These are phyloP conservation scores for Suncus etruscus DNA, from an alignment of 2,113 vertebrate genomes.

Conservation along the genomic window DNA sequence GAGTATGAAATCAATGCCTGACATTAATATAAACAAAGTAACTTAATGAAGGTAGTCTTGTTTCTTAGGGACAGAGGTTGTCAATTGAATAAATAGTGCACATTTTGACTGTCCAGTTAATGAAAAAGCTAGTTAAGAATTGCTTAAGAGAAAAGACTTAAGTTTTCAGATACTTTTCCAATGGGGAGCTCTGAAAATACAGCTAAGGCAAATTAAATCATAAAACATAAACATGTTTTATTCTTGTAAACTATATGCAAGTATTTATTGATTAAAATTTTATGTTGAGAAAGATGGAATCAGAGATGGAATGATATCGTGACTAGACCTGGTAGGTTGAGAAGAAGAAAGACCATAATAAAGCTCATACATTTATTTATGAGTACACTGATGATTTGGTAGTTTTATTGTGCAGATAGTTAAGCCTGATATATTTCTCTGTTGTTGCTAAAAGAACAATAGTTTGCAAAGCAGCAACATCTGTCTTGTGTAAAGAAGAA, in stretches of 20 bases:
- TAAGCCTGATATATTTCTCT: slow-evolving; percentile 18
- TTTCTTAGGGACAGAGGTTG: neutral
- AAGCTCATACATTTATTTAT: slow-evolving; percentile 19
- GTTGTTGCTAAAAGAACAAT: neutral
- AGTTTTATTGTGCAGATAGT: slow-evolving; percentile 15
- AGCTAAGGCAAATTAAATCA: neutral
- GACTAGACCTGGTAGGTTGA: neutral
- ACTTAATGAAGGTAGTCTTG: slow-evolving; percentile 22
- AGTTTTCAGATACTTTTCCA: neutral
- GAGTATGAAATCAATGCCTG: slow-evolving; percentile 1
- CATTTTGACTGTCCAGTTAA: neutral
- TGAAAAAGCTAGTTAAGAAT: slow-evolving; percentile 42
- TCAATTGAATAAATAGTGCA: slow-evolving; percentile 19
- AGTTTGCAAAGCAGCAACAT: neutral
- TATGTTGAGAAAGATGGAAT: neutral
- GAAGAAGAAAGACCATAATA: slow-evolving; percentile 44
- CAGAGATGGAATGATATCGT: neutral
- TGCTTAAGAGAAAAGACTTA: neutral
- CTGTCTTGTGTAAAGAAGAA: neutral
- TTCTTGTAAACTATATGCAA: slow-evolving; percentile 14
- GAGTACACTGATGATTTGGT: slow-evolving; percentile 36
- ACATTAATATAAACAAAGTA: neutral
- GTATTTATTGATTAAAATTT: slow-evolving; percentile 32
- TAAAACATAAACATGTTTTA: slow-evolving; percentile 19
- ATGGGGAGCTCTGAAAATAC: neutral